Conservation (phyloP, 2,888 invertebrate species). For the Chromoteleia sp. region DNA sequence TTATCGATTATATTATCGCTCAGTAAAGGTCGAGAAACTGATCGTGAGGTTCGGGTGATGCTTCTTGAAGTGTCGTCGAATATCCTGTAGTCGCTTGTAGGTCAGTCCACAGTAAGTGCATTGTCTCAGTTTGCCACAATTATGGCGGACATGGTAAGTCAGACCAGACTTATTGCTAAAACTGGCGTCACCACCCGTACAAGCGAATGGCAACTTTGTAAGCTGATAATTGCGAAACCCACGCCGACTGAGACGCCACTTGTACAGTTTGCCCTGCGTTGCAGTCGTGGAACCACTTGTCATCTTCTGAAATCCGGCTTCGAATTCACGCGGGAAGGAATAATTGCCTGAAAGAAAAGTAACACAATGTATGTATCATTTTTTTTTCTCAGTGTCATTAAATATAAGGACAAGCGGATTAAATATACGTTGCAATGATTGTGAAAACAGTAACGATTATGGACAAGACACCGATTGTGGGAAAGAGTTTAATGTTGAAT, state of each 20-base stretch:
- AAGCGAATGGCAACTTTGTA: constrained; percentile 70
- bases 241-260: constrained; percentile 45
- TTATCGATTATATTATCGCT: constrained; percentile 28
- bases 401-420: neutral
- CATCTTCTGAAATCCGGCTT: constrained; percentile 27
- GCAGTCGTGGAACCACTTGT: neutral
- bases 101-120: constrained; percentile 78
- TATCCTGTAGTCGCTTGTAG: constrained; percentile 76
- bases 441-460: neutral
- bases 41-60: constrained; percentile 68
- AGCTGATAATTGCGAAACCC: constrained; percentile 57
- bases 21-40: constrained; percentile 50
- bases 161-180: constrained; percentile 77
- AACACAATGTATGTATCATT: constrained; percentile 24
- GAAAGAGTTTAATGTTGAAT: neutral
- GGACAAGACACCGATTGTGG: neutral
- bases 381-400: neutral
- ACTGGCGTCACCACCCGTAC: constrained; percentile 74
- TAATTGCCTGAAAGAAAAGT: constrained; percentile 53
- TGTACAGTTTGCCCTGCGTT: constrained; percentile 48
- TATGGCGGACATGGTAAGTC: constrained; percentile 76
- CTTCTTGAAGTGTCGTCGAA: constrained; percentile 76
- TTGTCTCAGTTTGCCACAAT: constrained; percentile 78
- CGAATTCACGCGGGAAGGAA: constrained; percentile 44
- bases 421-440: constrained; percentile 1